Evolutionary conservation across 2,797 vertebrate genomes (phyloP).

Genomic region (Sebastes trivittatus): DNA sequence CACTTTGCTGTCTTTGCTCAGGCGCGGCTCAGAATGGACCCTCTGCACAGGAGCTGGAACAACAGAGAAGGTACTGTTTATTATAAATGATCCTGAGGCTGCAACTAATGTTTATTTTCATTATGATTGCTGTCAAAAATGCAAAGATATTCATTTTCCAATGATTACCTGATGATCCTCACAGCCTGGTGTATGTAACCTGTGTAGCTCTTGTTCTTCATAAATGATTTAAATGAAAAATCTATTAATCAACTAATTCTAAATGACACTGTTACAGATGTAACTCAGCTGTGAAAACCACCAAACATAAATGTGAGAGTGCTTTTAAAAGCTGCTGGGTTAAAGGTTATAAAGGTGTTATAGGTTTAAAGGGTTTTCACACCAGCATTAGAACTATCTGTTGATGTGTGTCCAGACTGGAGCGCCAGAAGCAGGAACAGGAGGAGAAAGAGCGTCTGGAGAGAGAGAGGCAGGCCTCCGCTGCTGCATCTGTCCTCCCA

Average conservation of each 20-base stretch:
- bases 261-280: neutral
- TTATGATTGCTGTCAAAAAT: no score
- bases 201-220: neutral
- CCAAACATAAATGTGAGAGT: neutral
- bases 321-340: neutral
- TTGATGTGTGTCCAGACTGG: constrained; percentile 48
- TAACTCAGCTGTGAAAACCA: neutral
- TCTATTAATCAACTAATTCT: neutral
- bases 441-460: constrained; percentile 51
- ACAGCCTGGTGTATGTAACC: neutral
- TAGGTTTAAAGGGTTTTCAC: neutral
- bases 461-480: constrained; percentile 52
- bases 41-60: constrained; percentile 79
- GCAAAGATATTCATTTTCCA: neutral
- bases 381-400: neutral
- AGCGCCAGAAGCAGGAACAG: constrained; percentile 67
- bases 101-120: neutral
- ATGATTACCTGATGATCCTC: neutral
- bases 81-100: neutral
- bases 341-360: no score
- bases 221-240: neutral
- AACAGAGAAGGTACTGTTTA: constrained; percentile 80
- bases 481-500: constrained; percentile 16
- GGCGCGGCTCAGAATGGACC: constrained; percentile 75
- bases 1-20: constrained; percentile 28